Evolutionary conservation across 2,113 vertebrate species (phyloP), one percentile per base, ranked within the genome.

Genomic region (Bos taurus): DNA sequence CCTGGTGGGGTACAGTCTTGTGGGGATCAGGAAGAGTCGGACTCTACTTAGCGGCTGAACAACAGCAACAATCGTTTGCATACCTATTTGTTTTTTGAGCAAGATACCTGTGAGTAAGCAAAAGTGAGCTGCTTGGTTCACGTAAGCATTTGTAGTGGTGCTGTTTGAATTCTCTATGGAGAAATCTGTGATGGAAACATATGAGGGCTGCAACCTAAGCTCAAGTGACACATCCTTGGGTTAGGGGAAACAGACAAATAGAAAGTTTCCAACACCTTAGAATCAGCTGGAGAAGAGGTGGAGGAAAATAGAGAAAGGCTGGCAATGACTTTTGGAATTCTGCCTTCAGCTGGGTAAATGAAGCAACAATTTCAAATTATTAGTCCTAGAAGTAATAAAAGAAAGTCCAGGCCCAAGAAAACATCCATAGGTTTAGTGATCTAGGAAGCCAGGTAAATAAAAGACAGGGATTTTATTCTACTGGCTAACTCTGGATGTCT

Each of bases 341-440:
- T 95, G 13, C 33, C 36, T 95, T 97, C 50, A 89, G 46, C 81
- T 88, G 48, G 64, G 2, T 46, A 96, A 97, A 46, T 94, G 40
- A 96, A 94, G 33, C 54, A 33, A 40, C 81, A 91, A 86, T 95
- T 90, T 97, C 78, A 97, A 67, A 62, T 94, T 5, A 56, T 64
- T 92, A 90, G 36, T 57, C 85, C 85, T 77, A 36, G 50, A 89
- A 91, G 94, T 84, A 62, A n/a, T 88, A 28, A 81, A 95, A 71
- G 43, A 80, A 94, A 91, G 28, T 30, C 48, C 33, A 84, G 57
- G 21, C 80, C 21, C 52, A 56, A 60, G 71, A 71, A 96, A 33
- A 16, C n/a, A 26, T 50, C 19, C 33, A 2, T 80, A 86, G 23
- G 15, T 78, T 25, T 83, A 82, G 17, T 59, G 30, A 85, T 43